These are phyloP conservation scores for Ceyx melanurus DNA, from an alignment of 2,113 vertebrate genomes.

Conservation along the genomic window DNA sequence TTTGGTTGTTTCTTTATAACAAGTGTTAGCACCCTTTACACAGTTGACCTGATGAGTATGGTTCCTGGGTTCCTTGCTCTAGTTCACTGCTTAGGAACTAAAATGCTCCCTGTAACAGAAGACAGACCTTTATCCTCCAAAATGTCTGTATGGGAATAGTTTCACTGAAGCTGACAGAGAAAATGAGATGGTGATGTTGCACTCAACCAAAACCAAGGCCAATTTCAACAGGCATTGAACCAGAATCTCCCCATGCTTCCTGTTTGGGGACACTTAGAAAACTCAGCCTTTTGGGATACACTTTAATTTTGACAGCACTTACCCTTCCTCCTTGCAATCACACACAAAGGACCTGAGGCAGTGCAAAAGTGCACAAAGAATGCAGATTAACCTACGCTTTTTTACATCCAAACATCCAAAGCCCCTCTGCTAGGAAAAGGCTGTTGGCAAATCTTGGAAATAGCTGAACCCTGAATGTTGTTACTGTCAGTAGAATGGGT, in stretches of 20 bases:
- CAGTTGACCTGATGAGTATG: not conserved
- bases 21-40: not conserved
- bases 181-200: not conserved
- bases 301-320: not conserved
- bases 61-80: not conserved
- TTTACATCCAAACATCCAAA: not conserved
- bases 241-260: not conserved
- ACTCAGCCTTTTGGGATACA: fast-evolving
- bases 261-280: not conserved
- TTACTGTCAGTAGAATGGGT: not conserved
- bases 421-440: not conserved
- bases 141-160: not conserved
- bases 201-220: not conserved
- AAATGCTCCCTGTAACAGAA: not conserved
- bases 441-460: not conserved
- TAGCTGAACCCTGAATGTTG: not conserved
- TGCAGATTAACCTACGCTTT: not conserved
- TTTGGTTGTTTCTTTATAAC: not conserved
- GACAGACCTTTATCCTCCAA: not conserved
- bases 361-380: not conserved
- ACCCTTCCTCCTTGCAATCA: not conserved
- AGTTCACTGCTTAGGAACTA: not conserved
- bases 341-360: not conserved
- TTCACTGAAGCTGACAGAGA: not conserved
- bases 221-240: not conserved